These are phyloP conservation scores for Smittia sp. DNA, from an alignment of 2,888 invertebrate genomes.

Conservation along the genomic window DNA sequence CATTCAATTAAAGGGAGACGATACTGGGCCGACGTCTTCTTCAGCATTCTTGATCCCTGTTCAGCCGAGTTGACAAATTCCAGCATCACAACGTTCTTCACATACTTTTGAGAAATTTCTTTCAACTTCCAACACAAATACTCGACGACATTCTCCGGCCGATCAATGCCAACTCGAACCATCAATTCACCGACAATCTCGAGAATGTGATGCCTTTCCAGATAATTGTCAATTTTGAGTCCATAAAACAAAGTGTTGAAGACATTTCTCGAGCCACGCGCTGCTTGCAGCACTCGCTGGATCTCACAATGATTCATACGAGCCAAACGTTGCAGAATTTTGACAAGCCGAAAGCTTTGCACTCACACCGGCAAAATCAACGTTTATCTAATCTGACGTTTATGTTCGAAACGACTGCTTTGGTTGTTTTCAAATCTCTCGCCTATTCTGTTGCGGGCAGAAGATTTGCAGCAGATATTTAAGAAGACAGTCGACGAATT, in stretches of 20 bases:
- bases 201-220: background rate
- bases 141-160: conserved; percentile 3
- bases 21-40: background rate
- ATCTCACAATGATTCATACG: background rate
- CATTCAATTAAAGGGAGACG: conserved; percentile 8
- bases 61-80: conserved; percentile 14
- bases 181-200: conserved; percentile 2
- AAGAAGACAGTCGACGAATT: background rate
- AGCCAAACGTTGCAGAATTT: background rate
- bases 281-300: background rate
- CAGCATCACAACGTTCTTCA: background rate
- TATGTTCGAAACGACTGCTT: background rate
- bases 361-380: background rate
- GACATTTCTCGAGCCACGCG: background rate
- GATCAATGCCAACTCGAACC: conserved; percentile 6
- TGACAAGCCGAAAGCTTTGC: background rate
- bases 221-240: conserved; percentile 2
- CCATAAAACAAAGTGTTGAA: background rate
- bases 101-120: conserved; percentile 12
- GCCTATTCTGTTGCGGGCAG: background rate
- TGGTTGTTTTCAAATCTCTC: background rate
- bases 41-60: background rate
- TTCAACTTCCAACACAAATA: background rate
- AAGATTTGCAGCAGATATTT: background rate
- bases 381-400: background rate